Conservation (phyloP, 2,797 vertebrate species). For the Tympanoctomys barrerae region DNA sequence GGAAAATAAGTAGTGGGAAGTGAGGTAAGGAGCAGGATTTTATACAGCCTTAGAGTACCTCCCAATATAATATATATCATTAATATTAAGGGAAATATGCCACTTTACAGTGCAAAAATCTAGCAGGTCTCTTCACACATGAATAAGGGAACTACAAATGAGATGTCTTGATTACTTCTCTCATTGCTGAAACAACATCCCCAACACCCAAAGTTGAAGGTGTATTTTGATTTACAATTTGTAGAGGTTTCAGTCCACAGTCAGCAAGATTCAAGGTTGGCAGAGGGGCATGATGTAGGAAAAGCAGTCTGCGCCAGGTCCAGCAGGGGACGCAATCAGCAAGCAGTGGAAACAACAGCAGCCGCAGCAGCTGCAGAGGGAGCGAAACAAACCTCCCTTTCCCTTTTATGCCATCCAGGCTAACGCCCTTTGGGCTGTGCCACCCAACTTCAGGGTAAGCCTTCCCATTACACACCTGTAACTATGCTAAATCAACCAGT, state of each 20-base stretch:
- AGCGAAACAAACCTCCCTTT: background rate
- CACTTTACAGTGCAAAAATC: background rate
- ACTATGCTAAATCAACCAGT: background rate
- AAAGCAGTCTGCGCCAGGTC: background rate
- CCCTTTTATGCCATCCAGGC: background rate
- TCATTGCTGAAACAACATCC: background rate
- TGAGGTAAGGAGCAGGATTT: background rate
- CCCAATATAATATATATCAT: background rate
- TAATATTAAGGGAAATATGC: background rate
- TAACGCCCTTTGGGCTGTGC: background rate
- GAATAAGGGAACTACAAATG: background rate
- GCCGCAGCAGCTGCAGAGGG: background rate
- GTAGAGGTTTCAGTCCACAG: background rate
- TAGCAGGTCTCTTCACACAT: background rate
- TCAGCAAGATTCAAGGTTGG: background rate
- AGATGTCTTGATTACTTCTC: background rate
- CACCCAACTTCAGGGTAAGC: background rate
- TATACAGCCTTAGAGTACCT: background rate
- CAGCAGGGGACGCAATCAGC: background rate
- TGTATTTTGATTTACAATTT: background rate
- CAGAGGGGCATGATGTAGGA: background rate
- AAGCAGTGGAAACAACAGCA: background rate
- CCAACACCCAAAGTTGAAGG: background rate
- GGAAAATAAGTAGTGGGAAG: background rate
- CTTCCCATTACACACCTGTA: background rate